These are phyloP conservation scores for Leptopilina drosophilae DNA, from an alignment of 2,888 invertebrate species.

Conservation along the genomic window DNA sequence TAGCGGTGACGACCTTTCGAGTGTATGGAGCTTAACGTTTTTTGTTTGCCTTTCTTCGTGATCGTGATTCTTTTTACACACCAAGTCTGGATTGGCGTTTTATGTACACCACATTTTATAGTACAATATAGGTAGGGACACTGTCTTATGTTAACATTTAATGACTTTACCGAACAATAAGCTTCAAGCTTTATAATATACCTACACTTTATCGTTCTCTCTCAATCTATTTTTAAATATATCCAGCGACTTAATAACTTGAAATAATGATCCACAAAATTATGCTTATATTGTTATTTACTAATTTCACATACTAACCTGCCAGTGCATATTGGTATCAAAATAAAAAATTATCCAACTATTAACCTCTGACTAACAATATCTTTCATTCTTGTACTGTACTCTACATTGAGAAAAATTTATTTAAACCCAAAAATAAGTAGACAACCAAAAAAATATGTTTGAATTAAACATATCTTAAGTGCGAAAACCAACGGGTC, in stretches of 20 bases:
- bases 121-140: constrained; percentile 3
- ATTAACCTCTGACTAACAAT: no score
- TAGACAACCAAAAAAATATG: no score
- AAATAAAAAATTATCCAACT: no score
- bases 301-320: no score
- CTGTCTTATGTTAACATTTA: constrained; percentile 11
- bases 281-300: no score
- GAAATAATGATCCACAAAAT: background rate
- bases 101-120: constrained; percentile 28
- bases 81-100: constrained; percentile 15
- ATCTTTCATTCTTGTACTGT: no score
- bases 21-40: constrained; percentile 1
- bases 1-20: constrained; percentile 9
- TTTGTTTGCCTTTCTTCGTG: background rate
- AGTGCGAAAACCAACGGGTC: no score
- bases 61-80: constrained; percentile 19
- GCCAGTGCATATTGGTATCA: no score
- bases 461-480: no score
- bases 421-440: no score
- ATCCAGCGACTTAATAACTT: background rate
- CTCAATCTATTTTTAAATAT: background rate
- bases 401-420: no score
- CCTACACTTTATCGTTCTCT: background rate
- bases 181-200: constrained; percentile 6
- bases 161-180: background rate